Evolutionary conservation across 2,888 invertebrate species (phyloP).

Genomic region (Atherix ibis): DNA sequence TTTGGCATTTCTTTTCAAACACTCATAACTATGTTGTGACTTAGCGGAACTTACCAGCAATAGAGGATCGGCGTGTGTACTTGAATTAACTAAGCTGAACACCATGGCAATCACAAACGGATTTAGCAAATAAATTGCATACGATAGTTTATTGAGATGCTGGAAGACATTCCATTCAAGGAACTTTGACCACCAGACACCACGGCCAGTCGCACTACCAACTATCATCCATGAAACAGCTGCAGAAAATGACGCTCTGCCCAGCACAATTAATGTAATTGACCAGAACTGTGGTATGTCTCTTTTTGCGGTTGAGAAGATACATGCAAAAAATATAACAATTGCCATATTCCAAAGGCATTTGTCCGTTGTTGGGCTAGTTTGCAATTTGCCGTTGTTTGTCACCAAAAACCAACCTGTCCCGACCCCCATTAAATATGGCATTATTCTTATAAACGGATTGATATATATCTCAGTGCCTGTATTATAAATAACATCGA

Average conservation of each 20-base stretch:
- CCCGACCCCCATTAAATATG: slow-evolving; percentile 34
- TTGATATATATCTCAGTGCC: slow-evolving; percentile 35
- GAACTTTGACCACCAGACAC: slow-evolving; percentile 29
- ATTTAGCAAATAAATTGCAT: slow-evolving; percentile 42
- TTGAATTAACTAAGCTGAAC: slow-evolving; percentile 26
- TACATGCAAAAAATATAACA: slow-evolving; percentile 23
- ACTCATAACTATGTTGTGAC: neutral
- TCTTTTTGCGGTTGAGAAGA: slow-evolving; percentile 27
- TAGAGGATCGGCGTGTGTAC: slow-evolving; percentile 29
- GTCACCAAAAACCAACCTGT: slow-evolving; percentile 33
- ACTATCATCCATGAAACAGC: slow-evolving; percentile 40
- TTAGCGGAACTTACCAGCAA: slow-evolving; percentile 22
- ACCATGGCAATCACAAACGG: slow-evolving; percentile 38
- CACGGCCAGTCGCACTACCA: slow-evolving; percentile 39
- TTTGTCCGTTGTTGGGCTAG: slow-evolving; percentile 19
- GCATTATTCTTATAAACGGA: slow-evolving; percentile 36
- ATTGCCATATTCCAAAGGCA: slow-evolving; percentile 25
- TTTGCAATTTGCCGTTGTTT: slow-evolving; percentile 19
- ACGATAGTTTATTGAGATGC: slow-evolving; percentile 39
- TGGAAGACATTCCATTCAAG: slow-evolving; percentile 28
- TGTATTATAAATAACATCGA: slow-evolving; percentile 27
- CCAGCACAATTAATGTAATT: slow-evolving; percentile 35
- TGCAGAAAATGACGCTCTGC: slow-evolving; percentile 38
- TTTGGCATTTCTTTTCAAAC: neutral
- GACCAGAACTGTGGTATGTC: slow-evolving; percentile 33